These are phyloP conservation scores for Athrips mouffetella DNA, from an alignment of 2,888 invertebrate species.

Conservation along the genomic window DNA sequence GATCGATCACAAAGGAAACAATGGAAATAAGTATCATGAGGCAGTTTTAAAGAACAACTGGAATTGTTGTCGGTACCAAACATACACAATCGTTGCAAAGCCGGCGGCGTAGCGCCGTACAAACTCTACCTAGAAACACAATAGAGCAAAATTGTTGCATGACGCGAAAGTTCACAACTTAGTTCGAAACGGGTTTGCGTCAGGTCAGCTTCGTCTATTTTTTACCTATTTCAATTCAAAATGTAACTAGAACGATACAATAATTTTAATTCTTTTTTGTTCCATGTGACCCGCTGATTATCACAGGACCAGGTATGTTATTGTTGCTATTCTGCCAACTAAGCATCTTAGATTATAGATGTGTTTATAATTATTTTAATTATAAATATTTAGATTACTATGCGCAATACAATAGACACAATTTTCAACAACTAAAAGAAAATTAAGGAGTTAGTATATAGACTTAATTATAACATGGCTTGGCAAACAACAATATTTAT, in stretches of 20 bases:
- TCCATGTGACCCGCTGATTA: conserved; percentile 45
- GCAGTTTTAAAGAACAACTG: conserved; percentile 36
- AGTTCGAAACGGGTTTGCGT: conserved; percentile 8
- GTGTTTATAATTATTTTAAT: background rate
- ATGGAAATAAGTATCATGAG: conserved; percentile 20
- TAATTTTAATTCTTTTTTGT: conserved; percentile 35
- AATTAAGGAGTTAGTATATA: conserved; percentile 36
- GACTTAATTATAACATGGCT: conserved; percentile 35
- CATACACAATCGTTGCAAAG: conserved; percentile 56
- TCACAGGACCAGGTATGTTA: conserved; percentile 66
- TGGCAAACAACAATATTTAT: conserved; percentile 31
- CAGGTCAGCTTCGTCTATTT: background rate
- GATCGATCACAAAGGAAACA: conserved; percentile 25
- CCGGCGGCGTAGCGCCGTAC: conserved; percentile 38
- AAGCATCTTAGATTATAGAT: background rate
- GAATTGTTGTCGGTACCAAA: conserved; percentile 42
- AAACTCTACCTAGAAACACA: conserved; percentile 51
- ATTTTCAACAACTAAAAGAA: conserved; percentile 17
- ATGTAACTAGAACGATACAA: background rate
- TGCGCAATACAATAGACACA: conserved; percentile 13
- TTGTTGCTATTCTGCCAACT: background rate
- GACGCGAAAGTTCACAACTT: conserved; percentile 45
- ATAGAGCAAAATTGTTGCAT: conserved; percentile 52
- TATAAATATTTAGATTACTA: conserved; percentile 8
- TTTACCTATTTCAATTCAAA: background rate